These are phyloP conservation scores for Nebria brevicollis DNA, from an alignment of 2,888 invertebrate genomes.

Conservation along the genomic window DNA sequence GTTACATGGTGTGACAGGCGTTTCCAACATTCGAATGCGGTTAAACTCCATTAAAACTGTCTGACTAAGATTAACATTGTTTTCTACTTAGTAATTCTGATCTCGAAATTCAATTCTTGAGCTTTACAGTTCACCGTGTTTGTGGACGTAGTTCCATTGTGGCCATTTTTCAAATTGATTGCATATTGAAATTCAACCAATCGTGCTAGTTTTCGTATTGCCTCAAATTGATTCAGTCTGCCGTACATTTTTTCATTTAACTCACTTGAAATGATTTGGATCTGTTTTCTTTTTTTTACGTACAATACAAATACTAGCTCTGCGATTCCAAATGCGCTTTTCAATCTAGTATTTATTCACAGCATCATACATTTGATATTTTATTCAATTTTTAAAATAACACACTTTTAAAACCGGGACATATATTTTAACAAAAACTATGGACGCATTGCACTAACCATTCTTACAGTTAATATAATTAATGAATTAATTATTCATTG, in stretches of 20 bases:
- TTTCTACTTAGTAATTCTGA: conserved; percentile 32
- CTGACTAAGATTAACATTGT: conserved; percentile 35
- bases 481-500: no score
- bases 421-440: no score
- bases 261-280: neutral
- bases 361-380: no score
- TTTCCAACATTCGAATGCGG: conserved; percentile 24
- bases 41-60: conserved; percentile 28
- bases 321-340: no score
- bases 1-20: neutral
- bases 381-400: no score
- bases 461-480: no score
- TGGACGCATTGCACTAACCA: no score
- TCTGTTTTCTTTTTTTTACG: neutral
- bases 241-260: conserved; percentile 4
- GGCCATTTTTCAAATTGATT: conserved; percentile 22
- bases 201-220: conserved; percentile 3
- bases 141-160: neutral
- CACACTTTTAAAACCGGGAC: no score
- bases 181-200: conserved; percentile 6
- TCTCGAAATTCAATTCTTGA: conserved; percentile 29
- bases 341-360: no score
- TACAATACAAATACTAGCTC: neutral
- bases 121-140: conserved; percentile 10
- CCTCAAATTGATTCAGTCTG: neutral